Evolutionary conservation across 1,140 invertebrate species (phyloP).

Genomic region (Drosophila ercepeae): DNA sequence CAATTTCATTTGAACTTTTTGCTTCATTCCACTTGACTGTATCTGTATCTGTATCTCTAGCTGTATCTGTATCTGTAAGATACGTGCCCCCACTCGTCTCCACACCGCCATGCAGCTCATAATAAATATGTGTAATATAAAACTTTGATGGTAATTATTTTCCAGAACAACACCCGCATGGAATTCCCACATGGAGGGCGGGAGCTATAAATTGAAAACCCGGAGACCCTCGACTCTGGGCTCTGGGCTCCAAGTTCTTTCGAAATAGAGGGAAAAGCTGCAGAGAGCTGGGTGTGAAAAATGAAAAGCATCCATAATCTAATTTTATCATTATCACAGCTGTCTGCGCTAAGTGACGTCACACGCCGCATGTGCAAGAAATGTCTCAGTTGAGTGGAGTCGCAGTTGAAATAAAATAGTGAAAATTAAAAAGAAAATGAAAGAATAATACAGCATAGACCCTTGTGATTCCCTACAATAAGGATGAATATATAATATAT

Average conservation of each 20-base stretch:
- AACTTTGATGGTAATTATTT: constrained; percentile 79
- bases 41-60: background rate
- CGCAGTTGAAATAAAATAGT: constrained; percentile 41
- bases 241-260: background rate
- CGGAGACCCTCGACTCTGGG: no score
- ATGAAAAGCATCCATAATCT: constrained; percentile 80
- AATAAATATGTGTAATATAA: constrained; percentile 70
- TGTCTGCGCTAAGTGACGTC: constrained; percentile 80
- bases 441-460: no score
- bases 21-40: constrained; percentile 71
- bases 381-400: constrained; percentile 20
- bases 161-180: constrained; percentile 69
- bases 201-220: constrained; percentile 66
- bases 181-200: constrained; percentile 64
- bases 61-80: constrained; percentile 33
- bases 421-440: constrained; percentile 18
- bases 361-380: constrained; percentile 52
- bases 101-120: constrained; percentile 1
- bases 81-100: constrained; percentile 8
- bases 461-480: constrained; percentile 2
- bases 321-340: constrained; percentile 81
- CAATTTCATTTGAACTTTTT: constrained; percentile 71
- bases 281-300: constrained; percentile 68
- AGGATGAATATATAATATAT: background rate
- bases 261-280: background rate